A percentile compares a stretch with the other conserved stretches of the same genome.
These are phyloP conservation scores for Julus scandinavius DNA, from an alignment of 2,888 invertebrate species.

Conservation along the genomic window DNA sequence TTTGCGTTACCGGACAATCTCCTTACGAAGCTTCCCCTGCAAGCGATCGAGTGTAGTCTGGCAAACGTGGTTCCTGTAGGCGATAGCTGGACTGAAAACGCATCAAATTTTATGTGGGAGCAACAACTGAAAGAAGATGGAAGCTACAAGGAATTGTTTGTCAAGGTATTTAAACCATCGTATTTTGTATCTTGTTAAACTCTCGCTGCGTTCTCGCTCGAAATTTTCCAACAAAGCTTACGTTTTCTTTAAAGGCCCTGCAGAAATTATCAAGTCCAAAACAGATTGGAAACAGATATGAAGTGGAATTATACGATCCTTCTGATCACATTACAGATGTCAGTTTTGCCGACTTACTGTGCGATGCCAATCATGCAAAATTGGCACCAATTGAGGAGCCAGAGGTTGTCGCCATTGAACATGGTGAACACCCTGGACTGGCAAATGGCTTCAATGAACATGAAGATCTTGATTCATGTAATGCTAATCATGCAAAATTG, in stretches of 20 bases:
- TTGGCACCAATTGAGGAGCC: background rate
- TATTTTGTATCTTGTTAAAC: background rate
- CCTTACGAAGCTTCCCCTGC: slow-evolving; percentile 70
- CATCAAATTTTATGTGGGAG: slow-evolving; percentile 70
- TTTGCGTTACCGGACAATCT: slow-evolving; percentile 69
- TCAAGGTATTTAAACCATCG: slow-evolving; percentile 12
- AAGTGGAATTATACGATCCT: slow-evolving; percentile 43
- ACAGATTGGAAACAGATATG: background rate
- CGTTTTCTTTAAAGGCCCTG: slow-evolving; percentile 18
- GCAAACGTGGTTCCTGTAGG: slow-evolving; percentile 69
- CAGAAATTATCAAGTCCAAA: slow-evolving; percentile 7
- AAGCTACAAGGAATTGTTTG: slow-evolving; percentile 55
- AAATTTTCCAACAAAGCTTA: background rate
- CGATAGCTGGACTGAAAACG: slow-evolving; percentile 70
- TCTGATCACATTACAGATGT: slow-evolving; percentile 1
- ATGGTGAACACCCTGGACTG: background rate
- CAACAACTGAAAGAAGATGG: slow-evolving; percentile 65
- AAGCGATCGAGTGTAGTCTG: slow-evolving; percentile 74
- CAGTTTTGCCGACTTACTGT: slow-evolving; percentile 37
- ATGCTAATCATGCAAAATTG: background rate
- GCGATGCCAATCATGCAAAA: background rate
- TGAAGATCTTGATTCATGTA: background rate
- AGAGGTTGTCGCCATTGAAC: background rate
- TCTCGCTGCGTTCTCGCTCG: background rate
- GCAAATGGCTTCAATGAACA: no score